phyloP scores from a whole-genome alignment of 1,140 invertebrate genomes.

The Lutraria rhynchaena region DNA sequence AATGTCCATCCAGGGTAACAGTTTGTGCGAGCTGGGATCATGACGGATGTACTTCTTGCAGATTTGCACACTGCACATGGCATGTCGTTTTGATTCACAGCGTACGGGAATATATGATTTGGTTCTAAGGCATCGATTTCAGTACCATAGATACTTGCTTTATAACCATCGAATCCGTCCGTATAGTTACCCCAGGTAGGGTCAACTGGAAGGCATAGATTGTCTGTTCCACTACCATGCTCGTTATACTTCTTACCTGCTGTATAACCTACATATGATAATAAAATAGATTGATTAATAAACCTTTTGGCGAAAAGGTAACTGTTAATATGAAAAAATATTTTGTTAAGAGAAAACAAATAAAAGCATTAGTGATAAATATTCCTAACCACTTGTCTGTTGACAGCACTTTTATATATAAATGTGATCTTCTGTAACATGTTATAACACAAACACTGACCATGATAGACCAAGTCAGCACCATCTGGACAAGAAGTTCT shows the following conservation, averaged over 20 bases:
- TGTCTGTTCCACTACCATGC: neutral
- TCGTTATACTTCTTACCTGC: constrained; percentile 8
- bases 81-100: neutral
- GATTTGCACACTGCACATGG: constrained; percentile 53
- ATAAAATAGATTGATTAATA: too few species aligned
- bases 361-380: too few species aligned
- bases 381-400: too few species aligned
- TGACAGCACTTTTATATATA: too few species aligned
- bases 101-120: neutral
- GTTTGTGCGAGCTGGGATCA: constrained; percentile 39
- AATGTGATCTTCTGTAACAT: too few species aligned
- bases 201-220: constrained; percentile 20
- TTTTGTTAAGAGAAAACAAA: too few species aligned
- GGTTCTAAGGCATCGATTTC: neutral
- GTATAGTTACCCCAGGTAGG: constrained; percentile 13
- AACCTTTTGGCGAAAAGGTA: too few species aligned
- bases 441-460: neutral
- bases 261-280: constrained; percentile 4
- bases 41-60: constrained; percentile 1
- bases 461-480: constrained; percentile 2
- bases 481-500: constrained; percentile 5
- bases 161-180: constrained; percentile 4
- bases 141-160: constrained; percentile 4
- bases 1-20: constrained; percentile 55
- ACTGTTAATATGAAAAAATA: too few species aligned